Evolutionary conservation across 2,888 invertebrate genomes (phyloP), one percentile per base, ranked within the genome.

Genomic region (Eupsilia transversa): DNA sequence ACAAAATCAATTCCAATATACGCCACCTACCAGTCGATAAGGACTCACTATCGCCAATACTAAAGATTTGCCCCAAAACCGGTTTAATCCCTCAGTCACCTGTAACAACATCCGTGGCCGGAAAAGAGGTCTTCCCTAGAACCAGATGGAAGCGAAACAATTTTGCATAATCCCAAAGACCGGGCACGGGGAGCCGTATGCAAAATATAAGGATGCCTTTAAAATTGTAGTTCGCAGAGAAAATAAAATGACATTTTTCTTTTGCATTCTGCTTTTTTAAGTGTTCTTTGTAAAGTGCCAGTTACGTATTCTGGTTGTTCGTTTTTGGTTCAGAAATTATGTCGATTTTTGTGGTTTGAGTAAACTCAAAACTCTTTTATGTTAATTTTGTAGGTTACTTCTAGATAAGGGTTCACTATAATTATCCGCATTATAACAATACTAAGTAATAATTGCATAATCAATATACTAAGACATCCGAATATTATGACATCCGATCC

Each of bases 151-250:
- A 76, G 35, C 43, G 69, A 77, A 83, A 86, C 72, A 85, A 78
- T 72, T 86, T 79, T 70, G 65, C 77, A 70, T 86, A 83, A 73
- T 81, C 76, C 56, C 49, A 54, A 70, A 85, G 70, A 63, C 66
- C 57, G 72, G 60, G 63, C 79, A 68, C 73, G 67, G n/a, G 57
- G 59, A 65, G 59, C 64, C 60, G 83, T 74, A 82, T 84, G 71
- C 71, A 85, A 87, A 85, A 74, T 82, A 73, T 74, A 74, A 85
- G 74, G 72, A 74, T 67, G 60, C 69, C 66, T 87, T 82, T 74
- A 74, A 79, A 82, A 74, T 79, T 74, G 61, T 76, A 72, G 71
- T 74, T 68, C 35, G 56, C 38, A 33, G 33, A 35, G 72, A 63
- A 74, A 76, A 76, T 77, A 74, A 82, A 79, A 71, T 74, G 43